Base-by-base conservation (phyloP, 2,113 vertebrate species). In the Oreochromis aureus region DNA sequence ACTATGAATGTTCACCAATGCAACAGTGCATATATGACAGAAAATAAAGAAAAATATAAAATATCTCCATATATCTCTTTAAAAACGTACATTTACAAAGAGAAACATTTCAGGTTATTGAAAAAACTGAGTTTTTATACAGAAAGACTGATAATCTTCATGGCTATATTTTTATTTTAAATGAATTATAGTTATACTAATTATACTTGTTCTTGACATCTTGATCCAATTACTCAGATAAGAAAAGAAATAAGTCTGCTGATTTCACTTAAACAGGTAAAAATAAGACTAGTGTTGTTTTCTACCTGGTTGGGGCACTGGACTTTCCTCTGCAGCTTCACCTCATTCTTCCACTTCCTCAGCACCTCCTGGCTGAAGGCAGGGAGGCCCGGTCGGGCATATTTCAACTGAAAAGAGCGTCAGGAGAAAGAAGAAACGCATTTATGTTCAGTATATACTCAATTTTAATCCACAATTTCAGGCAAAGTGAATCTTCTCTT, bases 241-340 rank as follows among this genome's bases (percentile, higher is more conserved):
- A 51, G 10, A 76, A 51, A 51, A 19, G 32, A 32, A 51, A 51
- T 51, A 51, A 78, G 1, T 19, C 44, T 51, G 24, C 71, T 51
- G 71, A 51, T 76, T 76, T 76, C 22, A 2, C 1, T 73, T 76
- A 76, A 48, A 78, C 16, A 32, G 18, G 27, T 34, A 13, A 78
- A 34, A n/a, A 4, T 78, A 1, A 13, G 73, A 32, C 24, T 8
- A 6, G 41, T 78, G 44, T 30, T 78, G 11, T 81, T 61, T 59
- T 71, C n/a, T 95, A 99, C 98, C 98, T 98, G 96, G 94, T 99
- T 99, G 90, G 98, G 98, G 91, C 98, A 99, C 55, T 97, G 97
- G 85, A 99, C 97, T 69, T 97, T 98, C 90, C 96, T 97, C 92
- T 98, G 97, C 93, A 98, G 97, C 95, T 99, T 99, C 89, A 99